Conservation (phyloP, 1,140 invertebrate genomes). For the Eupristina koningsbergeri region DNA sequence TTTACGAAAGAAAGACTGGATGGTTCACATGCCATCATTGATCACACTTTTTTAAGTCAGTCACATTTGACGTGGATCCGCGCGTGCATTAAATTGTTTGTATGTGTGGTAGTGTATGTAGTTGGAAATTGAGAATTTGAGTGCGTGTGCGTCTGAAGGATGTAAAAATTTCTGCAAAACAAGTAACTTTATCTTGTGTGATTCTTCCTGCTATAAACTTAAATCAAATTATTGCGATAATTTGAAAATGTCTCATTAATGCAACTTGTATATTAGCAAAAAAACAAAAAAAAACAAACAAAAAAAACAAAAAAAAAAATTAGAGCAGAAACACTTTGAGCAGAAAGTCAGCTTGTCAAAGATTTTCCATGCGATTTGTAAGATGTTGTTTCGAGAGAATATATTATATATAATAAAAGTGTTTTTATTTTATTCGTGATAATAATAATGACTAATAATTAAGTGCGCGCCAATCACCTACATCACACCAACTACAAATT, state of each 20-base stretch:
- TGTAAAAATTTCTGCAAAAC: slow-evolving; percentile 15
- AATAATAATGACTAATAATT: background rate
- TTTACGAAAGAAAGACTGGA: slow-evolving; percentile 42
- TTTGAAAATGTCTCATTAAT: slow-evolving; percentile 1
- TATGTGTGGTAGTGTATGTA: slow-evolving; percentile 32
- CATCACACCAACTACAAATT: background rate
- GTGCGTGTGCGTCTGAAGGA: background rate
- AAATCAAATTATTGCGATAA: slow-evolving; percentile 27
- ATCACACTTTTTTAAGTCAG: slow-evolving; percentile 37
- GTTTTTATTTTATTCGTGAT: slow-evolving; percentile 5
- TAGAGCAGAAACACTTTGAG: slow-evolving; percentile 6
- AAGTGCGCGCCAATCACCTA: background rate
- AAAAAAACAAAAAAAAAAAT: no score
- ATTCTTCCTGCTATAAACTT: background rate
- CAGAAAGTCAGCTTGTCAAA: slow-evolving; percentile 38
- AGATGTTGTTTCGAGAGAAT: slow-evolving; percentile 43
- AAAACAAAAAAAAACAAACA: no score
- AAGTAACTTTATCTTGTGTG: slow-evolving; percentile 14
- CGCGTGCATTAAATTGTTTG: slow-evolving; percentile 36
- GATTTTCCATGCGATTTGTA: slow-evolving; percentile 43
- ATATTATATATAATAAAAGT: slow-evolving; percentile 45
- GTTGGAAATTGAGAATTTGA: slow-evolving; percentile 17
- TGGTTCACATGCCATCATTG: slow-evolving; percentile 30
- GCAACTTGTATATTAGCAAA: slow-evolving; percentile 12
- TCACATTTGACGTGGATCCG: slow-evolving; percentile 22